Conservation (phyloP, 2,113 vertebrate species). For the Dunckerocampus dactyliophorus region DNA sequence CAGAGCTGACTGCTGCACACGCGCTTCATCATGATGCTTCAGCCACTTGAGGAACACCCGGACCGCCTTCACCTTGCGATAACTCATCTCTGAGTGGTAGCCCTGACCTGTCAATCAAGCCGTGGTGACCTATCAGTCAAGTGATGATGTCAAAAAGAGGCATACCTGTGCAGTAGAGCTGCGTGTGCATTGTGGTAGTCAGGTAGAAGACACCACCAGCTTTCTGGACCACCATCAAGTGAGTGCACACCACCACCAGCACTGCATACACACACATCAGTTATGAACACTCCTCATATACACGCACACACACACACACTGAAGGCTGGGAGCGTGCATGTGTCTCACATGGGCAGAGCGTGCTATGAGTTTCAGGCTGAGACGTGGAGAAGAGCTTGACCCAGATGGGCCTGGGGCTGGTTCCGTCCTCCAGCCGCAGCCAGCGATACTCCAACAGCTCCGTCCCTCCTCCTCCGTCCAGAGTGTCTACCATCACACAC, state of each 20-base stretch:
- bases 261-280: conserved; percentile 46
- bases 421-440: conserved; percentile 69
- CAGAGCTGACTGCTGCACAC: conserved; percentile 57
- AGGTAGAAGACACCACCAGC: conserved; percentile 48
- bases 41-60: conserved; percentile 66
- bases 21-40: conserved; percentile 52
- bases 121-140: conserved; percentile 4
- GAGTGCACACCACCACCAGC: conserved; percentile 62
- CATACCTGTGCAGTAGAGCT: conserved; percentile 63
- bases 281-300: conserved; percentile 9
- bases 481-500: background rate
- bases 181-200: conserved; percentile 54
- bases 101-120: conserved; percentile 35
- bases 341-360: conserved; percentile 65
- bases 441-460: conserved; percentile 70
- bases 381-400: conserved; percentile 76
- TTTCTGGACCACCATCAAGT: conserved; percentile 49
- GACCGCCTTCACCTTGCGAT: conserved; percentile 55
- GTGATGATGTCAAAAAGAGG: background rate
- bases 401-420: conserved; percentile 56
- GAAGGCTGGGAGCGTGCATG: background rate
- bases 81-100: conserved; percentile 66
- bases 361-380: conserved; percentile 66
- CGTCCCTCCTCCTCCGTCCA: conserved; percentile 46
- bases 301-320: background rate